A percentile compares a stretch with the other conserved stretches of the same genome.
Evolutionary conservation across 2,888 invertebrate genomes (phyloP).

Genomic region (Eristalis pertinax): DNA sequence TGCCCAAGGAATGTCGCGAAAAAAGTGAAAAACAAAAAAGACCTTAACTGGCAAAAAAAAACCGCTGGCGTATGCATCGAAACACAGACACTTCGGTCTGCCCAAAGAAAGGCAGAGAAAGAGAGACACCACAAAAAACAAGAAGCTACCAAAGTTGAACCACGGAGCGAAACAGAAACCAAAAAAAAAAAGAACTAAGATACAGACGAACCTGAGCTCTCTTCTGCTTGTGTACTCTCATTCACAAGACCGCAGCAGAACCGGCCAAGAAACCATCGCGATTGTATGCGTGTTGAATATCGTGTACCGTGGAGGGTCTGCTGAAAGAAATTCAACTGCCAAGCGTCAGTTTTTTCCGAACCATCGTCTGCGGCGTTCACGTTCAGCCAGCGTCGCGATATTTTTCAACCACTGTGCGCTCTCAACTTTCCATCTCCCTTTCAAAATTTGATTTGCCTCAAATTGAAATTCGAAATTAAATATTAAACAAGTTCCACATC

Average conservation of each 20-base stretch:
- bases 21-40: constrained; percentile 26
- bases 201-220: constrained; percentile 33
- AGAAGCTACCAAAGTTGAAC: constrained; percentile 44
- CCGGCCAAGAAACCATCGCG: constrained; percentile 51
- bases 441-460: not conserved
- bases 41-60: constrained; percentile 21
- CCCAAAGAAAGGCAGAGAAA: constrained; percentile 22
- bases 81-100: constrained; percentile 23
- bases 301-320: constrained; percentile 54
- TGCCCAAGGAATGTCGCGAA: constrained; percentile 31
- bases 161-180: constrained; percentile 34
- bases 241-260: constrained; percentile 41
- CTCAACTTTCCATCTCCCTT: constrained; percentile 37
- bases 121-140: constrained; percentile 8
- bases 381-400: not conserved
- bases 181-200: too few relatives aligned
- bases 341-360: constrained; percentile 66
- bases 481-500: not conserved
- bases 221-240: constrained; percentile 50
- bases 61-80: constrained; percentile 13
- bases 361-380: constrained; percentile 47
- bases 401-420: not conserved
- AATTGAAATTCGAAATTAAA: not conserved
- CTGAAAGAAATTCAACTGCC: constrained; percentile 63
- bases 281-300: constrained; percentile 28